Conservation (phyloP, 2,113 vertebrate genomes). For the Erpornis zantholeuca region DNA sequence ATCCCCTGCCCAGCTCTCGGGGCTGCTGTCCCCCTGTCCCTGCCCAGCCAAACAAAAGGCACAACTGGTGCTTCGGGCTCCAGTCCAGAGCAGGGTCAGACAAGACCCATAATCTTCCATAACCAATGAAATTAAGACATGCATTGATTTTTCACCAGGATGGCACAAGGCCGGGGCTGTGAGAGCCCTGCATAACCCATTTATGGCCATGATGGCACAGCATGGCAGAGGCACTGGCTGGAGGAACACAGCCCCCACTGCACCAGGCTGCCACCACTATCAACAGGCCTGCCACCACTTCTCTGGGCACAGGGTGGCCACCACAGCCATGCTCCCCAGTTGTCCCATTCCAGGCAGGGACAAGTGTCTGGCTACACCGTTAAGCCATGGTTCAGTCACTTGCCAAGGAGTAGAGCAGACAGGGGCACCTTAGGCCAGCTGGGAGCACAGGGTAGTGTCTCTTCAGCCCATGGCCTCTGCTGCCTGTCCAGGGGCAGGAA, state of each 20-base stretch:
- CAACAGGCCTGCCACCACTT: rapidly evolving
- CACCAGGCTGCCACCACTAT: rapidly evolving
- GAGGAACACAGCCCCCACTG: rapidly evolving
- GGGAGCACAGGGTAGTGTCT: rapidly evolving
- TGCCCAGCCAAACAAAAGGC: background rate
- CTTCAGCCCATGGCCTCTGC: background rate
- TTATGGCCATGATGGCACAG: background rate
- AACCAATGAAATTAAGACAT: background rate
- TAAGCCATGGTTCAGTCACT: rapidly evolving
- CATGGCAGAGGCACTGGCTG: rapidly evolving
- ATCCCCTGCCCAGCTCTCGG: background rate
- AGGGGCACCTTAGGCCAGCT: background rate
- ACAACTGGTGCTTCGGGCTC: background rate
- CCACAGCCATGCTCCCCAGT: rapidly evolving
- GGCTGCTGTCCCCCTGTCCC: rapidly evolving
- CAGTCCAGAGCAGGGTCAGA: rapidly evolving
- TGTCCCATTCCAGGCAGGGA: background rate
- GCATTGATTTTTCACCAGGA: background rate
- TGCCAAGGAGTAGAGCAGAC: rapidly evolving
- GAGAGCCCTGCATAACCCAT: background rate
- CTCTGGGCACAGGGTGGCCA: background rate
- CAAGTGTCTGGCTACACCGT: background rate
- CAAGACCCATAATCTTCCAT: background rate
- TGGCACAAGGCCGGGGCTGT: background rate
- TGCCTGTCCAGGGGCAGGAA: background rate